These are phyloP conservation scores for Thalassaphorura encarpata DNA, from an alignment of 1,140 invertebrate genomes.

Conservation along the genomic window DNA sequence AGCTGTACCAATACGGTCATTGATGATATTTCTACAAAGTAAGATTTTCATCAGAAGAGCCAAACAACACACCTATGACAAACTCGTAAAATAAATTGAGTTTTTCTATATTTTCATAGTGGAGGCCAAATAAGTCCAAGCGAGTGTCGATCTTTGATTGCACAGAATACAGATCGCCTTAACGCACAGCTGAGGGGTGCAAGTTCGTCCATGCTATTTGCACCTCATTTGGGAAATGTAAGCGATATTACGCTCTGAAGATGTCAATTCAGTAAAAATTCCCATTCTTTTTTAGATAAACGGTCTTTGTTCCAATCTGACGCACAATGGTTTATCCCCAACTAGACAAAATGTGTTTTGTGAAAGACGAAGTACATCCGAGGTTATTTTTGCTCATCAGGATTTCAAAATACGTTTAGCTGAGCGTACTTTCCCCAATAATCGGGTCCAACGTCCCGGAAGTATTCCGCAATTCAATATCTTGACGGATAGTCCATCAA, in stretches of 20 bases:
- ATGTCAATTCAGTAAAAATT: too few relatives aligned
- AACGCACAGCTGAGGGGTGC: not conserved
- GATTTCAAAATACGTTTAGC: too few relatives aligned
- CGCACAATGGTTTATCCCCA: constrained; percentile 34
- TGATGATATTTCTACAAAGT: not conserved
- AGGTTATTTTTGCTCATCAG: constrained; percentile 23
- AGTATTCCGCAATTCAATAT: too few relatives aligned
- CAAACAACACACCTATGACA: too few relatives aligned
- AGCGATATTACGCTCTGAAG: not conserved
- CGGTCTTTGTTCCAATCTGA: constrained; percentile 9
- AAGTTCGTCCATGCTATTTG: constrained; percentile 1
- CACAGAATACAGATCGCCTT: not conserved
- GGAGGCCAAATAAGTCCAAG: too few relatives aligned
- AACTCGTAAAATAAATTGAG: too few relatives aligned
- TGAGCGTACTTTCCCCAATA: too few relatives aligned
- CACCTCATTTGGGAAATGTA: not conserved
- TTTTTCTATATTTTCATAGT: too few relatives aligned
- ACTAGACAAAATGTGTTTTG: constrained; percentile 36
- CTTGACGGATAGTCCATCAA: too few relatives aligned
- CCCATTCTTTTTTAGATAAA: constrained; percentile 3
- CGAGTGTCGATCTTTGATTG: not conserved
- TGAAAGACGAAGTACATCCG: constrained; percentile 23
- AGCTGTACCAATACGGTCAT: not conserved
- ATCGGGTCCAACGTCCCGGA: too few relatives aligned
- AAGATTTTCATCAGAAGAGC: too few relatives aligned